phyloP scores from a whole-genome alignment of 2,888 invertebrate species.

The Agrilus mali region DNA sequence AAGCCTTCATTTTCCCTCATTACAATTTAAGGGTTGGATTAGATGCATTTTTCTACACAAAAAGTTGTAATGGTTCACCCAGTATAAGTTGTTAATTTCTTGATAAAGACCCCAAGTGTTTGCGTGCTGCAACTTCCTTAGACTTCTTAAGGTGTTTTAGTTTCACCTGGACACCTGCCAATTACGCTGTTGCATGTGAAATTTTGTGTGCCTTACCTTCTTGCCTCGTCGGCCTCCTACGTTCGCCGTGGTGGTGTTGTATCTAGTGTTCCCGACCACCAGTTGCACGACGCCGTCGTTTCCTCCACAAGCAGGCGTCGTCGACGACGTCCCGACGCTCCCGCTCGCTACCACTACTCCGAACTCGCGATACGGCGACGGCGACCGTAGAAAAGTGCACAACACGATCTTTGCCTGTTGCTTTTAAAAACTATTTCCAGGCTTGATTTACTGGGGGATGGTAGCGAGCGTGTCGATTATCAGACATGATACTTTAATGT shows the following conservation, averaged over 20 bases:
- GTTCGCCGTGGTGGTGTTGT: constrained; percentile 1
- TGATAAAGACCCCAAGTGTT: too few relatives aligned
- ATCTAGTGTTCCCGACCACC: constrained; percentile 35
- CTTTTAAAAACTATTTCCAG: constrained; percentile 15
- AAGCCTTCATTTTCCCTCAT: too few relatives aligned
- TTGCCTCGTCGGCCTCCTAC: constrained; percentile 16
- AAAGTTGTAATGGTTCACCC: too few relatives aligned
- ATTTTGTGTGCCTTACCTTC: constrained; percentile 17
- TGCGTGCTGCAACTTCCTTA: not conserved
- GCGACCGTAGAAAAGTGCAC: too few relatives aligned
- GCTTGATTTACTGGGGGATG: constrained; percentile 22
- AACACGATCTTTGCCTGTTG: constrained; percentile 12
- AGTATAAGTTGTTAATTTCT: too few relatives aligned
- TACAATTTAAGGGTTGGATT: too few relatives aligned
- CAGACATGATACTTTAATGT: too few relatives aligned
- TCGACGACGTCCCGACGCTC: not conserved
- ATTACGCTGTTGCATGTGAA: constrained; percentile 34
- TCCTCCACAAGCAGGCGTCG: constrained; percentile 2
- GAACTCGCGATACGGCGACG: not conserved
- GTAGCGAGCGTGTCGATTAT: too few relatives aligned
- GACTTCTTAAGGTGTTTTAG: constrained; percentile 2
- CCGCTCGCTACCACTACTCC: not conserved
- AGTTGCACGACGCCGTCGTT: constrained; percentile 28
- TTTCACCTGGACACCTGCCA: constrained; percentile 26
- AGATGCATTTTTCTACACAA: too few relatives aligned